Evolutionary conservation across 1,140 invertebrate species (phyloP).

Genomic region (Diachasma alloeum): DNA sequence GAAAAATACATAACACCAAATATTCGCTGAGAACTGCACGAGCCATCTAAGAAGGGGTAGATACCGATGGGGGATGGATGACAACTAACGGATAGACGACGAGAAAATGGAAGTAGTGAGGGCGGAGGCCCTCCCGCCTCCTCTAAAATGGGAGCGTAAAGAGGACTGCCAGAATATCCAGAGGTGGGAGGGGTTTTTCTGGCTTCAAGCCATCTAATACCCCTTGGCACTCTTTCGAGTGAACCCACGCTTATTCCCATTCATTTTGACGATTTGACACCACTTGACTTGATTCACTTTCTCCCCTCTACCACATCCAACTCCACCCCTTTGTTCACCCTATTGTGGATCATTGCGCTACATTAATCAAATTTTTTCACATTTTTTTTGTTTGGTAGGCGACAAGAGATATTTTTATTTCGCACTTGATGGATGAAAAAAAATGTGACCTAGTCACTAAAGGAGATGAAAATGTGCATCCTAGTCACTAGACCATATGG

Average conservation of each 20-base stretch:
- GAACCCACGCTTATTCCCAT: neutral
- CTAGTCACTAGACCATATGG: no score
- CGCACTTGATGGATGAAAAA: no score
- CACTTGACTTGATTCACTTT: slow-evolving; percentile 25
- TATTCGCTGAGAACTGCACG: neutral
- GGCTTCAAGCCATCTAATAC: slow-evolving; percentile 40
- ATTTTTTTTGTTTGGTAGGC: neutral
- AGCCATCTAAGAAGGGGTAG: neutral
- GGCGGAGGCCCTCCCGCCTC: neutral
- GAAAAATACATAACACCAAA: neutral
- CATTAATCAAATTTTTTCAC: neutral
- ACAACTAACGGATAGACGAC: slow-evolving; percentile 1
- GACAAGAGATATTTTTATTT: no score
- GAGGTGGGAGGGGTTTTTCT: slow-evolving; percentile 29
- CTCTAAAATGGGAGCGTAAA: slow-evolving; percentile 16
- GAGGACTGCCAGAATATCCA: slow-evolving; percentile 16
- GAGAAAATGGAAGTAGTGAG: slow-evolving; percentile 11
- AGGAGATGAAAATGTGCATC: no score
- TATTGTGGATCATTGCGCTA: neutral
- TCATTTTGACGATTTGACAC: slow-evolving; percentile 33
- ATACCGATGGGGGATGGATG: neutral
- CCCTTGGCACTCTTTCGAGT: slow-evolving; percentile 21
- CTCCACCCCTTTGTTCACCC: neutral
- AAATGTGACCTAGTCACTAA: no score
- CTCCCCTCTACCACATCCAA: neutral